These are phyloP conservation scores for Poeciliopsis gracilis DNA, from an alignment of 2,797 vertebrate genomes.

Conservation along the genomic window DNA sequence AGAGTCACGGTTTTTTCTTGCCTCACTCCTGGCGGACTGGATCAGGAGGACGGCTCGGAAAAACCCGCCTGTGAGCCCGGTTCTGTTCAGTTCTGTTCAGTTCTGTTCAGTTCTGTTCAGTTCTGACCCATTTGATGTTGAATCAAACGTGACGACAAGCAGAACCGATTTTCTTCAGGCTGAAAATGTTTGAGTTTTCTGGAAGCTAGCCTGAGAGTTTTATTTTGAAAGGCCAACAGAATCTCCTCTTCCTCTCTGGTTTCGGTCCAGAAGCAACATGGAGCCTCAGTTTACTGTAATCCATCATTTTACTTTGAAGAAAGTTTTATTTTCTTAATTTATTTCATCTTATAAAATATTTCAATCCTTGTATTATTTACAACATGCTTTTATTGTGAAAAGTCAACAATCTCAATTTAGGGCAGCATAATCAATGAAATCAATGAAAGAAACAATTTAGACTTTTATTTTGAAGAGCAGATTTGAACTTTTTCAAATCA, in stretches of 20 bases:
- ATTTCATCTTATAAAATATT: too few species aligned
- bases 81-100: background rate
- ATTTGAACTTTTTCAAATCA: too few species aligned
- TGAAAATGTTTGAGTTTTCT: too few species aligned
- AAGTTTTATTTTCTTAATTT: background rate
- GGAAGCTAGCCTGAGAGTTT: background rate
- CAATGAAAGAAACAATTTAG: too few species aligned
- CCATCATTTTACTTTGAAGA: background rate
- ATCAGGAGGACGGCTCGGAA: background rate
- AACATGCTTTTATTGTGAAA: background rate
- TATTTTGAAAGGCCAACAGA: background rate
- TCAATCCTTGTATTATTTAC: background rate
- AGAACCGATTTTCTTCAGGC: too few species aligned
- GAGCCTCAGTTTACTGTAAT: background rate
- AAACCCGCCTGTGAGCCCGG: background rate
- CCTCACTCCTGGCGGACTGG: background rate
- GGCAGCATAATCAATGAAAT: too few species aligned
- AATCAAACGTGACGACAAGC: too few species aligned
- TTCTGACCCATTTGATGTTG: background rate
- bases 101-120: background rate
- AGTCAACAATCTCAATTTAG: background rate
- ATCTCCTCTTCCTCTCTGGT: background rate
- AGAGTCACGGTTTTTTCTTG: slow-evolving; percentile 5
- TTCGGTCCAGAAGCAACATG: background rate
- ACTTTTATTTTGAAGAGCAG: too few species aligned